phyloP scores from a whole-genome alignment of 2,113 vertebrate species.

The Regulus satrapa region DNA sequence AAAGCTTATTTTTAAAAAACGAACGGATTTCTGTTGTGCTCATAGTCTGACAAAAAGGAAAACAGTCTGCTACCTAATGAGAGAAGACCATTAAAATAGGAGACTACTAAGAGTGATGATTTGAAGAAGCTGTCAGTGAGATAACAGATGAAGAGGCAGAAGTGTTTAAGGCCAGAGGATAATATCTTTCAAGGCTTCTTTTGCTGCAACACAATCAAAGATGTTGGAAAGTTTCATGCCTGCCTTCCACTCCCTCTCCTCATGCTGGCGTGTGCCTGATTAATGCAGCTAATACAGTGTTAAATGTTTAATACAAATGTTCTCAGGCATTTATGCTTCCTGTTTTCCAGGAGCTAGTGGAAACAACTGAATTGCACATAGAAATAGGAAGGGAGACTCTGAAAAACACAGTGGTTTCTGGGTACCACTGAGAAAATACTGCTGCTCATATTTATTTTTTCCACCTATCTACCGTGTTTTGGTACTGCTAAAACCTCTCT shows the following conservation, averaged over 20 bases:
- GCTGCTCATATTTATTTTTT: not conserved
- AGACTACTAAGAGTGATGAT: not conserved
- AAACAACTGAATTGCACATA: not conserved
- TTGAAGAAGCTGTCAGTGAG: not conserved
- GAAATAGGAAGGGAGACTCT: not conserved
- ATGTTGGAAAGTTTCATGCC: not conserved
- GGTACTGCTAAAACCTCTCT: not conserved
- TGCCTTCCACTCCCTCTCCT: not conserved
- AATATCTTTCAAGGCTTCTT: not conserved
- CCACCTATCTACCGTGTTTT: not conserved
- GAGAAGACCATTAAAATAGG: not conserved
- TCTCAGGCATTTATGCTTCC: not conserved
- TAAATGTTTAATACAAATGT: not conserved
- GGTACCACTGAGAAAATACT: not conserved
- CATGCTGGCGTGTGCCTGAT: not conserved
- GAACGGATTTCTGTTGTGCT: not conserved
- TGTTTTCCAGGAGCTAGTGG: not conserved
- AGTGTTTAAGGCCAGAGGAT: not conserved
- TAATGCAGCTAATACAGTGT: not conserved
- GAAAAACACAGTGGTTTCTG: not conserved
- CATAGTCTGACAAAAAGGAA: not conserved
- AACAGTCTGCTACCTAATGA: not conserved
- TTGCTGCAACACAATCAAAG: not conserved
- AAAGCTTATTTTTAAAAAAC: not conserved
- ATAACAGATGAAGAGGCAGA: not conserved